Percentiles rank a stretch among this genome's conserved stretches.
Evolutionary conservation across 1,140 invertebrate species (phyloP).

Genomic region (Riptortus pedestris): DNA sequence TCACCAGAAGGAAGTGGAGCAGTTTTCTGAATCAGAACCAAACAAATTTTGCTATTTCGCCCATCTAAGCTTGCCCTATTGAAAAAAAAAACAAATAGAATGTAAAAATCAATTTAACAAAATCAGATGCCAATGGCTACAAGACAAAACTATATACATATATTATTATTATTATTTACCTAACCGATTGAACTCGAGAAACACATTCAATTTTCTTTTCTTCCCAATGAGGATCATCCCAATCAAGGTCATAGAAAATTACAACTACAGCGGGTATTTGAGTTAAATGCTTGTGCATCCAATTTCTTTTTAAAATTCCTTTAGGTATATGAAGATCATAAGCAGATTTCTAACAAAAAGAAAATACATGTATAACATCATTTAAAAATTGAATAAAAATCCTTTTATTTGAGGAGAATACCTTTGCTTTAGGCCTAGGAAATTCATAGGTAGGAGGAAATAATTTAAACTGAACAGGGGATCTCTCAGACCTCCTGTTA

Average conservation of each 20-base stretch:
- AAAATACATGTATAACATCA: slow-evolving; percentile 25
- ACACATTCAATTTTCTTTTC: slow-evolving; percentile 90
- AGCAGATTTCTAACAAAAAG: slow-evolving; percentile 54
- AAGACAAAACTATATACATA: no score
- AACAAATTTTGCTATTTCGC: slow-evolving; percentile 73
- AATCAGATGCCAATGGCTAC: background rate
- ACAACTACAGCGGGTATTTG: slow-evolving; percentile 85
- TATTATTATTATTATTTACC: slow-evolving; percentile 39
- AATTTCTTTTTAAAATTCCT: slow-evolving; percentile 89
- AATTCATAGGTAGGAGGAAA: slow-evolving; percentile 70
- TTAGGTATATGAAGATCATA: slow-evolving; percentile 95
- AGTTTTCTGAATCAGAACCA: slow-evolving; percentile 80
- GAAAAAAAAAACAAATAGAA: slow-evolving; percentile 23
- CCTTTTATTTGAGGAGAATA: slow-evolving; percentile 32
- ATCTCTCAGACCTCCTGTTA: slow-evolving; percentile 64
- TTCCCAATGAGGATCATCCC: slow-evolving; percentile 88
- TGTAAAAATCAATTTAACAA: background rate
- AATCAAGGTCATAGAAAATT: slow-evolving; percentile 92
- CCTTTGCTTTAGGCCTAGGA: slow-evolving; percentile 79
- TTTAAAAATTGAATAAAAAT: background rate
- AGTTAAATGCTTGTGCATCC: slow-evolving; percentile 89
- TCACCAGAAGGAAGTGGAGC: slow-evolving; percentile 55
- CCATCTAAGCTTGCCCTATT: slow-evolving; percentile 58
- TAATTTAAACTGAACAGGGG: slow-evolving; percentile 76
- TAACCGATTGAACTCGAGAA: slow-evolving; percentile 75